phyloP scores from a whole-genome alignment of 2,888 invertebrate genomes.

The Megamerina dolium region DNA sequence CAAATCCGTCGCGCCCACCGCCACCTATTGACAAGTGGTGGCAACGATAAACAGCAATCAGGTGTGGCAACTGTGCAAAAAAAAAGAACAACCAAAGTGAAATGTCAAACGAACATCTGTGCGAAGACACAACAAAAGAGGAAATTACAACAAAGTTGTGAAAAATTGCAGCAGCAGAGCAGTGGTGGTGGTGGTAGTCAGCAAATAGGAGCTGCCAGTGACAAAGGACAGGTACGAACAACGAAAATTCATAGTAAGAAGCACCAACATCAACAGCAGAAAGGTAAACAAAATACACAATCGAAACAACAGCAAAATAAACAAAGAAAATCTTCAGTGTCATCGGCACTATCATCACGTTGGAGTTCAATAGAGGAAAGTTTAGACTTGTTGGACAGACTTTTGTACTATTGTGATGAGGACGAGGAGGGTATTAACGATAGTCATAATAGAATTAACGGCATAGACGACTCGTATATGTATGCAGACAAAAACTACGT shows the following conservation, averaged over 20 bases:
- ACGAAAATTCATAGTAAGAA: constrained; percentile 14
- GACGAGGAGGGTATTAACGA: constrained; percentile 23
- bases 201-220: constrained; percentile 9
- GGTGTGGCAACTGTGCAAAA: constrained; percentile 14
- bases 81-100: constrained; percentile 4
- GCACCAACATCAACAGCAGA: constrained; percentile 14
- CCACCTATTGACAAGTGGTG: constrained; percentile 45
- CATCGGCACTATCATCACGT: constrained; percentile 41
- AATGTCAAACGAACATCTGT: constrained; percentile 13
- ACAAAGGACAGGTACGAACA: constrained; percentile 11
- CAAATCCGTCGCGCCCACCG: constrained; percentile 47
- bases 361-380: constrained; percentile 47
- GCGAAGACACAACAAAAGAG: constrained; percentile 21
- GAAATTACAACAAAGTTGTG: constrained; percentile 15
- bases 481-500: constrained; percentile 13
- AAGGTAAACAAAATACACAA: constrained; percentile 17
- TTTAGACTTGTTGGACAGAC: constrained; percentile 40
- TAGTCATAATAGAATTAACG: constrained; percentile 20
- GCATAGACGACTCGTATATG: constrained; percentile 6
- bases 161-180: constrained; percentile 10
- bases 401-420: constrained; percentile 45
- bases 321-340: constrained; percentile 15
- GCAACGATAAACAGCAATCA: constrained; percentile 26
- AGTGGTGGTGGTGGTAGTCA: constrained; percentile 17
- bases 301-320: constrained; percentile 12